phyloP scores from a whole-genome alignment of 2,113 vertebrate species.

The Myanophis thanlyinensis region DNA sequence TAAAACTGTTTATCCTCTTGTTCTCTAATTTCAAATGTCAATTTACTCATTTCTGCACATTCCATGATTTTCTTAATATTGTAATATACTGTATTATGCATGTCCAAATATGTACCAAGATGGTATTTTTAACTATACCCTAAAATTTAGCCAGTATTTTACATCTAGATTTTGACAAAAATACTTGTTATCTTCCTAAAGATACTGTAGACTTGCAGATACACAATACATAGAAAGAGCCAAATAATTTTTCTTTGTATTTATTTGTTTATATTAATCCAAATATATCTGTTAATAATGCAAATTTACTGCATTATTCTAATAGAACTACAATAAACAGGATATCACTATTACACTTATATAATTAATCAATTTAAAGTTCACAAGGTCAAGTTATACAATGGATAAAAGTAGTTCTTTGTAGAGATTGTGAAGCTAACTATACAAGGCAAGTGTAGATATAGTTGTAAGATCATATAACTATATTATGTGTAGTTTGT shows the following conservation, averaged over 20 bases:
- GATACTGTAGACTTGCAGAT: not conserved
- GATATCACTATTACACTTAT: not conserved
- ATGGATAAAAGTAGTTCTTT: not conserved
- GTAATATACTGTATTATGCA: no score
- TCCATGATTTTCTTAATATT: no score
- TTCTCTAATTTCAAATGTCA: no score
- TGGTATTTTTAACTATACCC: not conserved
- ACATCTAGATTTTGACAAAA: not conserved
- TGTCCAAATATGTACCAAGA: not conserved
- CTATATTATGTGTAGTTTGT: not conserved
- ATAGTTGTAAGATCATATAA: not conserved
- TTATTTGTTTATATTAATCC: not conserved
- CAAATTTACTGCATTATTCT: not conserved
- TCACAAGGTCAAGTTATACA: not conserved
- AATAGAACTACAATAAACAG: not conserved
- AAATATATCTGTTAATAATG: not conserved
- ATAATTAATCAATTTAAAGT: not conserved
- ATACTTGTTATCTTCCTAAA: not conserved
- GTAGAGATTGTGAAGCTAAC: not conserved
- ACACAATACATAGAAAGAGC: not conserved
- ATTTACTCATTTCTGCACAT: no score
- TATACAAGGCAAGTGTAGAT: not conserved
- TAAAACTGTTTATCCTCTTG: no score
- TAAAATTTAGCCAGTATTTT: not conserved
- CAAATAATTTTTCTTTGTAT: not conserved